phyloP scores from a whole-genome alignment of 2,113 vertebrate genomes.

The Bothrops jararaca region DNA sequence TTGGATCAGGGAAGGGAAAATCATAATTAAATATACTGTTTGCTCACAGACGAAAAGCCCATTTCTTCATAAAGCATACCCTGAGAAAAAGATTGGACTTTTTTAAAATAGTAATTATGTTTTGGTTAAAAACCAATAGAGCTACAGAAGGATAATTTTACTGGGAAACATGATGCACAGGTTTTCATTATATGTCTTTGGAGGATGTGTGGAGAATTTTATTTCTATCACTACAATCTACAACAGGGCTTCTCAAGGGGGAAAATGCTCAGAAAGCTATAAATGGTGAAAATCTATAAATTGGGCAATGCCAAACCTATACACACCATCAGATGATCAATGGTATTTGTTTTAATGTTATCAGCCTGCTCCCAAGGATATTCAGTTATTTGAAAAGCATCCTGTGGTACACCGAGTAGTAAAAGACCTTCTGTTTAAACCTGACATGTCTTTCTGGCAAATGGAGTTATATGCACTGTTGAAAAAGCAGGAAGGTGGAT shows the following conservation, averaged over 20 bases:
- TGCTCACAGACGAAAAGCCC: constrained; percentile 54
- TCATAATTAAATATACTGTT: constrained; percentile 47
- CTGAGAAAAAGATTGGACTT: constrained; percentile 23
- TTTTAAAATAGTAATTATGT: constrained; percentile 23
- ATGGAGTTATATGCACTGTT: neutral
- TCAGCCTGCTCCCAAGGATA: neutral
- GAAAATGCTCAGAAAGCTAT: neutral
- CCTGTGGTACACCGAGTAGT: neutral
- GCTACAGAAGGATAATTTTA: constrained; percentile 49
- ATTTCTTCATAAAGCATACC: constrained; percentile 20
- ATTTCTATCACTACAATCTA: neutral
- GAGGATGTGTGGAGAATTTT: constrained; percentile 9
- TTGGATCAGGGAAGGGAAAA: constrained; percentile 25
- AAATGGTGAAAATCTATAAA: neutral
- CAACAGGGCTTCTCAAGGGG: neutral
- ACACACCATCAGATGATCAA: neutral
- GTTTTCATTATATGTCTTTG: constrained; percentile 43
- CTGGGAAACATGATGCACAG: constrained; percentile 39
- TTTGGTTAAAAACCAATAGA: constrained; percentile 55
- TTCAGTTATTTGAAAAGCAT: neutral
- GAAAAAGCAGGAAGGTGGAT: neutral
- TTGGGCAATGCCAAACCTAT: neutral
- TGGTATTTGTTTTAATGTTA: neutral
- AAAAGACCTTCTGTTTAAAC: neutral
- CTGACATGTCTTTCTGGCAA: neutral